Conservation (phyloP, 2,888 invertebrate genomes). For the Protonemura montana region DNA sequence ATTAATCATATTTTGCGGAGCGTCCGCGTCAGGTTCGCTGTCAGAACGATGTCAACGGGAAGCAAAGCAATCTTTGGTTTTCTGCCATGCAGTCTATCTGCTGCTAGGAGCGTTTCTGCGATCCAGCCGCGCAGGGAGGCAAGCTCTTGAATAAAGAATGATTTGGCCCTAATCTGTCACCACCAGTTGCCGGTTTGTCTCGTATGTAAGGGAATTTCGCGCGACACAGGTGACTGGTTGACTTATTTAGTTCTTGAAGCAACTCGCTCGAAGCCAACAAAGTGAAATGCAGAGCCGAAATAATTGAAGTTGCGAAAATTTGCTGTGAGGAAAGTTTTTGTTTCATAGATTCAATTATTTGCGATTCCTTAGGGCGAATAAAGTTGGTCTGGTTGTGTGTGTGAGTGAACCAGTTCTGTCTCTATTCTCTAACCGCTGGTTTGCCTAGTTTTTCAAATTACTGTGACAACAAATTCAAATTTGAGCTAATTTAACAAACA, state of each 20-base stretch:
- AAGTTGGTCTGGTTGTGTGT: neutral
- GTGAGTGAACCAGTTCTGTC: neutral
- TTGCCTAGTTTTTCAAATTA: neutral
- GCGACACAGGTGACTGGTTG: neutral
- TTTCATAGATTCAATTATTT: neutral
- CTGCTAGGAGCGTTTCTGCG: neutral
- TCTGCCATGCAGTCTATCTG: neutral
- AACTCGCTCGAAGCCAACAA: neutral
- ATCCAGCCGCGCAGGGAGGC: neutral
- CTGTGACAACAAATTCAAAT: neutral
- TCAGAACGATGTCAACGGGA: neutral
- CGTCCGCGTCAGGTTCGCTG: conserved; percentile 13
- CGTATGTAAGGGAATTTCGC: conserved; percentile 1
- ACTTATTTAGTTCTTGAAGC: neutral
- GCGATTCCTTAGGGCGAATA: neutral
- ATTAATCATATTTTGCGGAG: neutral
- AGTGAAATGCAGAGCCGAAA: neutral
- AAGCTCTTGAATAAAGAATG: conserved; percentile 24
- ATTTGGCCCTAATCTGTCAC: conserved; percentile 34
- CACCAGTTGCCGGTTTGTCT: conserved; percentile 21
- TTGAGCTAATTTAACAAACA: neutral
- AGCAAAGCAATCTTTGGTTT: conserved; percentile 18
- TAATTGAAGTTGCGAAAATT: neutral
- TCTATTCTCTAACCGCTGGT: neutral
- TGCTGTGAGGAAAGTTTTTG: neutral